A percentile compares a stretch with the other conserved stretches of the same genome.
Evolutionary conservation across 2,888 invertebrate species (phyloP).

Genomic region (Apocheima hispidaria): DNA sequence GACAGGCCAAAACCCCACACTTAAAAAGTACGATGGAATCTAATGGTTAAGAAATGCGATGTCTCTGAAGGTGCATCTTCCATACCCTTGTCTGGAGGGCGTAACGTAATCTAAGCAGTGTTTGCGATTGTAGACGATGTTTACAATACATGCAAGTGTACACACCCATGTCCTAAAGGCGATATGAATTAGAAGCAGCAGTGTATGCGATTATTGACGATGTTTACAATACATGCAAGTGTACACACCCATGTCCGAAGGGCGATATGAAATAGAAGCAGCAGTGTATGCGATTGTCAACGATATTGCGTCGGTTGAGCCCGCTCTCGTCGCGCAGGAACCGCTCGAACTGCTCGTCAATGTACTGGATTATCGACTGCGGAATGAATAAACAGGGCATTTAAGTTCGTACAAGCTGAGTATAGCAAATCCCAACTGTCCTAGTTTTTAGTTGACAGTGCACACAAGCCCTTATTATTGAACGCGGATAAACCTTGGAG

Average conservation of each 20-base stretch:
- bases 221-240: not conserved
- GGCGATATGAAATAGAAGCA: constrained; percentile 99
- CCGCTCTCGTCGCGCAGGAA: constrained; percentile 97
- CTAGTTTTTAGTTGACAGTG: too few relatives aligned
- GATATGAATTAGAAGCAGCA: constrained; percentile 97
- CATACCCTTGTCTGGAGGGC: too few relatives aligned
- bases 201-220: not conserved
- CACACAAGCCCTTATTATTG: too few relatives aligned
- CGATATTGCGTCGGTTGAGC: constrained; percentile 97
- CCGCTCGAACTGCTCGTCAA: constrained; percentile 98
- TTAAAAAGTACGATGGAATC: too few relatives aligned
- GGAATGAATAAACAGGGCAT: constrained; percentile 49
- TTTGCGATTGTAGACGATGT: too few relatives aligned
- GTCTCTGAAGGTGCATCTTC: too few relatives aligned
- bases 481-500: too few relatives aligned
- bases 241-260: constrained; percentile 95
- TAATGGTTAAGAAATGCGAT: too few relatives aligned
- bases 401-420: not conserved
- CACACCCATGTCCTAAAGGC: constrained; percentile 97
- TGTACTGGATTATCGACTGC: constrained; percentile 96
- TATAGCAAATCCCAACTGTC: not conserved
- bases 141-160: not conserved
- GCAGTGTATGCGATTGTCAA: constrained; percentile 98
- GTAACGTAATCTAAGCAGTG: too few relatives aligned
- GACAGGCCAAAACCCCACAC: too few relatives aligned